phyloP scores from a whole-genome alignment of 2,113 vertebrate species.

The Thinocorus orbignyianus region DNA sequence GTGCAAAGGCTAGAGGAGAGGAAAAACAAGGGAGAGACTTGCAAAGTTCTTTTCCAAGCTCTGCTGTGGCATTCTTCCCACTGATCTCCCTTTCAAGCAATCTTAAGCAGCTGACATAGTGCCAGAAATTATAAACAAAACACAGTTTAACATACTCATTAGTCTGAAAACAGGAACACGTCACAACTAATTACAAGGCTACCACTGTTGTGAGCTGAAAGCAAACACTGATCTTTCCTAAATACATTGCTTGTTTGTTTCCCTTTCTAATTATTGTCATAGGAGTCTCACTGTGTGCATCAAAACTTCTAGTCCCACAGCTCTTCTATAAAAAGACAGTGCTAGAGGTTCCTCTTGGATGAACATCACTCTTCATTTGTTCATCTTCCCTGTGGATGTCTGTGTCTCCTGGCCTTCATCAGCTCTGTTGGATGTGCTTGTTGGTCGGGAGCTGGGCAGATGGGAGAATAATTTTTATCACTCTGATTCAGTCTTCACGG shows the following conservation, averaged over 20 bases:
- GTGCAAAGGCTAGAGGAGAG: background rate
- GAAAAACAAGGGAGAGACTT: background rate
- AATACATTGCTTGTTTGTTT: background rate
- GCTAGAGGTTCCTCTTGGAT: background rate
- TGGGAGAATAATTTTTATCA: background rate
- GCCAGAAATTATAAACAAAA: background rate
- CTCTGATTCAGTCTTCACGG: background rate
- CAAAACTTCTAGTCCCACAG: background rate
- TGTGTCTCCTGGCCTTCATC: background rate
- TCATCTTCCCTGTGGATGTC: background rate
- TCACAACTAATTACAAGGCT: background rate
- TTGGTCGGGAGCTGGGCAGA: background rate
- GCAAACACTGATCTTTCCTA: background rate
- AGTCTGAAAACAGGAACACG: background rate
- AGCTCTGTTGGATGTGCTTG: background rate
- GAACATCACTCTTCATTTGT: background rate
- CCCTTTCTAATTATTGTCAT: background rate
- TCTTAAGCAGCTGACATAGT: background rate
- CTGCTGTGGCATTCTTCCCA: background rate
- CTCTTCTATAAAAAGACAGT: background rate
- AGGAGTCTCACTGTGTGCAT: background rate
- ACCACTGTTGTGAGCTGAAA: background rate
- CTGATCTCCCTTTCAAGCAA: slow-evolving; percentile 1
- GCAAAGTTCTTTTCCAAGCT: background rate
- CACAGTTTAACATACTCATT: background rate